Percentiles rank a stretch among this genome's conserved stretches.
Evolutionary conservation across 1,140 invertebrate genomes (phyloP).

Genomic region (Camponotus pennsylvanicus): DNA sequence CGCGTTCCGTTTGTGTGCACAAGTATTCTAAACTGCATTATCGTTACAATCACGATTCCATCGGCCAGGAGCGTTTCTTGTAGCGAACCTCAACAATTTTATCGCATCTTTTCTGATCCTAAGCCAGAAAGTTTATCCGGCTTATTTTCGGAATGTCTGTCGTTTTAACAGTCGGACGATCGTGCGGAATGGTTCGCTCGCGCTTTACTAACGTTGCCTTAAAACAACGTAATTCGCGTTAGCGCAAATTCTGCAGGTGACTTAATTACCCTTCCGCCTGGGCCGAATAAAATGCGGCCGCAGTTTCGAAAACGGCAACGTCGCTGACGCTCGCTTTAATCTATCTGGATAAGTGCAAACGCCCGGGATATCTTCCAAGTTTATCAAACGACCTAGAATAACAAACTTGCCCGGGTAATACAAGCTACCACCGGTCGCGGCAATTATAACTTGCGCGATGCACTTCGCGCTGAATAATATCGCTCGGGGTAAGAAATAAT

Average conservation of each 20-base stretch:
- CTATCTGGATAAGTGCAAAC: slow-evolving; percentile 56
- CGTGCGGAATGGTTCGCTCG: slow-evolving; percentile 41
- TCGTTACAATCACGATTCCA: slow-evolving; percentile 25
- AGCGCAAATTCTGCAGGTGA: slow-evolving; percentile 49
- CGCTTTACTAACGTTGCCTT: slow-evolving; percentile 43
- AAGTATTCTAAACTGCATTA: slow-evolving; percentile 7
- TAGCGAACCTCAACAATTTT: not conserved
- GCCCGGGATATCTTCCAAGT: slow-evolving; percentile 53
- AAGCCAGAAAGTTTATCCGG: slow-evolving; percentile 11
- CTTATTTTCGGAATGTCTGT: slow-evolving; percentile 41
- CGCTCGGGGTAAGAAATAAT: slow-evolving; percentile 55
- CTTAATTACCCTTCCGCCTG: slow-evolving; percentile 40
- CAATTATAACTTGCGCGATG: slow-evolving; percentile 60
- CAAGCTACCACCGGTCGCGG: slow-evolving; percentile 48
- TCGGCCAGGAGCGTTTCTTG: not conserved
- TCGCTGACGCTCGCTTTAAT: slow-evolving; percentile 45
- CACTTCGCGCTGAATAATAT: slow-evolving; percentile 60
- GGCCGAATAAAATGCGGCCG: slow-evolving; percentile 43
- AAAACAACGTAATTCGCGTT: slow-evolving; percentile 60
- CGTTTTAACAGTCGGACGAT: slow-evolving; percentile 46
- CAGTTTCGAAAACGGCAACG: slow-evolving; percentile 55
- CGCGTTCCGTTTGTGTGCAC: not conserved
- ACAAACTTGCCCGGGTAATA: slow-evolving; percentile 54
- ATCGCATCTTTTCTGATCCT: not conserved
- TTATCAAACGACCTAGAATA: slow-evolving; percentile 58